phyloP scores from a whole-genome alignment of 2,797 vertebrate genomes.

The Sebastes elongatus region DNA sequence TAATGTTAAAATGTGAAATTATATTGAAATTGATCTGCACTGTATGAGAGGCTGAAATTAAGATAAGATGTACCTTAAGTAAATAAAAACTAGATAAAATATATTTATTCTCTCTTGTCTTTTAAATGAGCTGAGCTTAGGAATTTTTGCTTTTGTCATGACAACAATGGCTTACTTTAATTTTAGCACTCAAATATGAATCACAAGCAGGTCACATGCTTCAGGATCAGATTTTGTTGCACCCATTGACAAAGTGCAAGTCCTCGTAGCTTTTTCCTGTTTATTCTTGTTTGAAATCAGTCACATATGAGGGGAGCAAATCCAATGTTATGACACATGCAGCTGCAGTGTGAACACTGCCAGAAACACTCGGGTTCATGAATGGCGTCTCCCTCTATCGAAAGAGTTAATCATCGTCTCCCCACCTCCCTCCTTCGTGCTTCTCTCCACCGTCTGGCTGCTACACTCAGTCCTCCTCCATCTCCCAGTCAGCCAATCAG shows the following conservation, averaged over 20 bases:
- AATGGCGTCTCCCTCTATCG: slow-evolving; percentile 23
- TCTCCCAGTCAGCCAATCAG: slow-evolving; percentile 63
- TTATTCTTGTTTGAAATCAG: background rate
- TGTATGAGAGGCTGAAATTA: background rate
- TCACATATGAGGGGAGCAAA: background rate
- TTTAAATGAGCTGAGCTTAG: background rate
- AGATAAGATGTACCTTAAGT: background rate
- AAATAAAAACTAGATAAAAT: background rate
- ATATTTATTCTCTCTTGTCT: background rate
- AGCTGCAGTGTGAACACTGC: background rate
- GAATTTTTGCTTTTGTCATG: background rate
- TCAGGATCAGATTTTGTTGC: background rate
- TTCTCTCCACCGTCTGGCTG: slow-evolving; percentile 25
- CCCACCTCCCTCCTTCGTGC: slow-evolving; percentile 8
- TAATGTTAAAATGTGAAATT: background rate
- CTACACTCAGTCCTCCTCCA: slow-evolving; percentile 26
- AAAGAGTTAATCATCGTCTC: slow-evolving; percentile 55
- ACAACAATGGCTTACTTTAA: background rate
- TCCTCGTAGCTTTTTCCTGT: background rate
- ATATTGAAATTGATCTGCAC: background rate
- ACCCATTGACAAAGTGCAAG: background rate
- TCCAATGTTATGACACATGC: background rate
- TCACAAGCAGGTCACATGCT: background rate
- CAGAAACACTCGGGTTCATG: slow-evolving; percentile 12
- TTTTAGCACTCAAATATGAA: background rate